These are phyloP conservation scores for Protobothrops mucrosquamatus DNA, from an alignment of 2,113 vertebrate species.

Conservation along the genomic window DNA sequence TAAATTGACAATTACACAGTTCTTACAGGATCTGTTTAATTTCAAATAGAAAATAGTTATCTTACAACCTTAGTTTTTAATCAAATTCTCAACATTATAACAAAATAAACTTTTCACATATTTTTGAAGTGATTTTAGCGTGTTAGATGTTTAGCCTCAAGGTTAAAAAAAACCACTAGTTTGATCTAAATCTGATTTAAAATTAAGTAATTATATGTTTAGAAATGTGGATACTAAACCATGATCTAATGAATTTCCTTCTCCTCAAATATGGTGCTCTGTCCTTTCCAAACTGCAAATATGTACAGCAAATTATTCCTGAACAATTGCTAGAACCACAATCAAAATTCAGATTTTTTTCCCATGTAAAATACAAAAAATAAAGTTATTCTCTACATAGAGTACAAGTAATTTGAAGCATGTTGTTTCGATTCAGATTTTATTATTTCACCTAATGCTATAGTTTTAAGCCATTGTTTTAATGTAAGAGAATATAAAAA, in stretches of 20 bases:
- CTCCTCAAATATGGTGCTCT: not conserved
- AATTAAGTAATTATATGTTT: not conserved
- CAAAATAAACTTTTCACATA: not conserved
- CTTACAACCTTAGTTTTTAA: slow-evolving; percentile 23
- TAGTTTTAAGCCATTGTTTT: not conserved
- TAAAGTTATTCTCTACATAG: not conserved
- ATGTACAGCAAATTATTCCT: not conserved
- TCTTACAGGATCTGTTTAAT: slow-evolving; percentile 22
- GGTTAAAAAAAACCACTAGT: not conserved
- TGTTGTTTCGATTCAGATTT: not conserved
- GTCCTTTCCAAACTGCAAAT: not conserved
- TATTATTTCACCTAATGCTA: not conserved
- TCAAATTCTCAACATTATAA: not conserved
- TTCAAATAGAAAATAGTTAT: slow-evolving; percentile 30
- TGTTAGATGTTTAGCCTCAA: not conserved
- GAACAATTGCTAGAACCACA: not conserved
- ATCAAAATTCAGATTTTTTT: not conserved
- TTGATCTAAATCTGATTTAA: not conserved
- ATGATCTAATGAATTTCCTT: not conserved
- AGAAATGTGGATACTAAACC: not conserved
- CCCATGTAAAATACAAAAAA: not conserved
- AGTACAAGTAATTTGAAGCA: not conserved
- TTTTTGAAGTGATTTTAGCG: not conserved
- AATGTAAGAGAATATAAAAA: not conserved
- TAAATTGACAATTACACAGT: slow-evolving; percentile 22